These are phyloP conservation scores for Sus scrofa DNA, from an alignment of 2,113 vertebrate genomes.

Conservation along the genomic window DNA sequence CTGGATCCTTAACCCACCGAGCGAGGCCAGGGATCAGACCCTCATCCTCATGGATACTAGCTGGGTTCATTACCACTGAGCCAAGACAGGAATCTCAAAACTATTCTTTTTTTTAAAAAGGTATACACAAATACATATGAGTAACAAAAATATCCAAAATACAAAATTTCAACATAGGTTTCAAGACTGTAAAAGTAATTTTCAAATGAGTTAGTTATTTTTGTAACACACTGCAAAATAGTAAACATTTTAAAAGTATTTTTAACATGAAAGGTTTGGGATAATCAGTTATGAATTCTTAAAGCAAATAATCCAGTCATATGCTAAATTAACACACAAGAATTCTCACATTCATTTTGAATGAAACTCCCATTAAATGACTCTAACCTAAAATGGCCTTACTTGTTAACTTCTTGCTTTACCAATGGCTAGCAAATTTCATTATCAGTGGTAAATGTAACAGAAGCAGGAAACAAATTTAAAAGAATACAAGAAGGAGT, in stretches of 20 bases:
- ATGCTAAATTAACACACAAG: neutral
- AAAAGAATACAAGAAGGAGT: neutral
- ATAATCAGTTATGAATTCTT: constrained; percentile 20
- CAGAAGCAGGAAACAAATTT: neutral
- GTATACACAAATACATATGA: neutral
- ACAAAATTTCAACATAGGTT: neutral
- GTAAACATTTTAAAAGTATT: constrained; percentile 36
- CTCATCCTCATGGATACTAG: no score
- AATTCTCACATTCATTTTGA: neutral
- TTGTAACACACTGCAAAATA: neutral
- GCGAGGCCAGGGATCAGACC: no score
- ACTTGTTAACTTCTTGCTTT: constrained; percentile 17
- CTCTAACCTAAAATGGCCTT: neutral
- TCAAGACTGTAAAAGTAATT: constrained; percentile 34
- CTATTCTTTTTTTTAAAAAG: neutral
- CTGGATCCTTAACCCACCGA: no score
- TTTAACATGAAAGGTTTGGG: constrained; percentile 36
- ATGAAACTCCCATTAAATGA: neutral
- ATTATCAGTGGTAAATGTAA: neutral
- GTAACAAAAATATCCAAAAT: constrained; percentile 23
- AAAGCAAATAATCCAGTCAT: constrained; percentile 49
- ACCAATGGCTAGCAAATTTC: neutral
- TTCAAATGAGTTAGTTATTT: neutral
- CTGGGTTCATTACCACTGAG: no score
- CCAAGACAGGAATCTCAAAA: neutral